Evolutionary conservation across 2,888 invertebrate genomes (phyloP).

Genomic region (Sarcophaga subvicina): DNA sequence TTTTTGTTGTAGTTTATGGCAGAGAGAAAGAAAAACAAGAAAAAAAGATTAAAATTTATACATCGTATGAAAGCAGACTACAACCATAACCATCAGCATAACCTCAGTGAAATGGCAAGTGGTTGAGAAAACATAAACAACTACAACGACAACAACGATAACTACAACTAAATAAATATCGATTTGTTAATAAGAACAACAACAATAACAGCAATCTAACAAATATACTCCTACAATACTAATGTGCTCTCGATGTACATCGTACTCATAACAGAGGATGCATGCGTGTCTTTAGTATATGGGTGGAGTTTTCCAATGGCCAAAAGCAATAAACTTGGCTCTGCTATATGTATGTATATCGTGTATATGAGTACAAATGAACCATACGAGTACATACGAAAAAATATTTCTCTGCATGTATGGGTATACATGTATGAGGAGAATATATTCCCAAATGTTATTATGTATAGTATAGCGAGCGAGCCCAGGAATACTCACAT

Average conservation of each 20-base stretch:
- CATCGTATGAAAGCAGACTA: not conserved
- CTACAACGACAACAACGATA: not conserved
- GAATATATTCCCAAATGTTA: constrained; percentile 50
- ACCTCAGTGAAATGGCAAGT: constrained; percentile 59
- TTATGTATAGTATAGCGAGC: not conserved
- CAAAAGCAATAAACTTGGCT: constrained; percentile 63
- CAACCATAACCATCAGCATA: constrained; percentile 43
- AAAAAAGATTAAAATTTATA: not conserved
- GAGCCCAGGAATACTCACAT: not conserved
- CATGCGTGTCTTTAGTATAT: constrained; percentile 65
- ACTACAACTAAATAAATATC: constrained; percentile 61
- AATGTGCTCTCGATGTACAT: constrained; percentile 22
- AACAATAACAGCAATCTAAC: constrained; percentile 3
- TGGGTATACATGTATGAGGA: not conserved
- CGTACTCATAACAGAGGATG: constrained; percentile 60
- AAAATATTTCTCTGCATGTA: constrained; percentile 14
- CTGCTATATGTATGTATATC: not conserved
- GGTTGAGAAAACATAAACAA: constrained; percentile 1
- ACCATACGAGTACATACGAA: not conserved
- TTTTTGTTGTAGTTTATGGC: constrained; percentile 15
- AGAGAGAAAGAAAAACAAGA: not conserved
- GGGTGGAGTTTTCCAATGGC: constrained; percentile 74
- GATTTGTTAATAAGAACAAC: constrained; percentile 49
- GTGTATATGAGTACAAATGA: not conserved
- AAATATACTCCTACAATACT: constrained; percentile 43